These are phyloP conservation scores for Prietella phreatophila DNA, from an alignment of 2,113 vertebrate genomes.

Conservation along the genomic window DNA sequence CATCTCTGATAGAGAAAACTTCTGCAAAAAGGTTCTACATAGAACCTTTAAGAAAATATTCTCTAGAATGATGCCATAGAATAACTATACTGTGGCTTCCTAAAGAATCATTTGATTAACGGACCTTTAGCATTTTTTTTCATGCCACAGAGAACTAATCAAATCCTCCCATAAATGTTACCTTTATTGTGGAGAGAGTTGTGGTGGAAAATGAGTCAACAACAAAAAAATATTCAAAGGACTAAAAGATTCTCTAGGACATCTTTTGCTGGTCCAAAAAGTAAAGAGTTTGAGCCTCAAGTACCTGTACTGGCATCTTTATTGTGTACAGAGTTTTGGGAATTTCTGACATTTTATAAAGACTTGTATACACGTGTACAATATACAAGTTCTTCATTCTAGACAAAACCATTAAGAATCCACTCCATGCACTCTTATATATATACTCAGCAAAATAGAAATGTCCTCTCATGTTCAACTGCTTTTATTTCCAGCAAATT, in stretches of 20 bases:
- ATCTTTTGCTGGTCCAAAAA: no score
- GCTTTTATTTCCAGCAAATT: no score
- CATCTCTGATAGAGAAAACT: background rate
- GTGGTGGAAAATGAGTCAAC: background rate
- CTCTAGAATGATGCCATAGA: background rate
- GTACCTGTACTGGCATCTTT: background rate
- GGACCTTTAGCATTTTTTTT: background rate
- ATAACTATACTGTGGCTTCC: background rate
- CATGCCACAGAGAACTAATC: background rate
- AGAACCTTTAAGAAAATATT: background rate
- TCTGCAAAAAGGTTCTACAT: background rate
- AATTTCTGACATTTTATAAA: no score
- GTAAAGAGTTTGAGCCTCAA: background rate
- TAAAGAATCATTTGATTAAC: background rate
- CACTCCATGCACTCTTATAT: background rate
- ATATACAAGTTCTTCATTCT: background rate
- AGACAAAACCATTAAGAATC: background rate
- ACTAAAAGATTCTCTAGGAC: no score
- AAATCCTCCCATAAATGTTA: background rate
- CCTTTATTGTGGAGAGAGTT: background rate
- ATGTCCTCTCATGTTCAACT: no score
- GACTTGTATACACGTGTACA: no score
- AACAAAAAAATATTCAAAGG: no score
- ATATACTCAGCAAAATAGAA: no score
- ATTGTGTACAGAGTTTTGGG: background rate